Conservation (phyloP, 2,113 vertebrate genomes). For the human region GRCh38 chr13:112152001-112152500, state of each 20-base stretch:
- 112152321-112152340: background rate
- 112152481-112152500: accelerated
- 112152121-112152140: background rate
- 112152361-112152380: background rate
- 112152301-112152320: background rate
- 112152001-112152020: too few species aligned
- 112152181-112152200: background rate
- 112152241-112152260: too few species aligned
- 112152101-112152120: background rate
- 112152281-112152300: accelerated
- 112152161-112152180: background rate
- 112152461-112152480: background rate
- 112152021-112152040: background rate
- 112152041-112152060: background rate
- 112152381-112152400: accelerated
- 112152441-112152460: background rate
- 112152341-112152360: background rate
- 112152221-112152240: background rate
- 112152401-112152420: accelerated
- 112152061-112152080: background rate
- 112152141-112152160: background rate
- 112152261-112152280: accelerated
- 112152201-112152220: background rate
- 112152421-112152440: too few species aligned
- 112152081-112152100: background rate